Evolutionary conservation across 2,888 invertebrate genomes (phyloP), one percentile per base, ranked within the genome.

Genomic region (Lymantria monacha): DNA sequence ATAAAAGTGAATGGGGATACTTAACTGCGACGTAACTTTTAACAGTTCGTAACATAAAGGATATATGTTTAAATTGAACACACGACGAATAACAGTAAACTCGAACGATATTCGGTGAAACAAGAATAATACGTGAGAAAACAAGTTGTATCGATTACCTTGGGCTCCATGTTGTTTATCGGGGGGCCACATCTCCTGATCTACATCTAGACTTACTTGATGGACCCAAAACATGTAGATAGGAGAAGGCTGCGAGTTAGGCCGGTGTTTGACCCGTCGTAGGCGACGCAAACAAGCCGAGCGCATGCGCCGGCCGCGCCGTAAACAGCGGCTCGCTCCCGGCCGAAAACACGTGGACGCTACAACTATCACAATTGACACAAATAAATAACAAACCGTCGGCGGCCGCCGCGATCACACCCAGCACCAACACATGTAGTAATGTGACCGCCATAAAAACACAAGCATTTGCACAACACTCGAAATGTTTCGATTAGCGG

Each of bases 361-460:
- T 73, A 70, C 67, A 71, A 71, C 63, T 65, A 69, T 66, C 66
- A 65, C 67, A 70, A 74, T 60, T 46, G 58, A 68, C 68, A 70
- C 73, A 63, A 14, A 56, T 62, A 73, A 72, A 67, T 67, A 73
- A 87, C 87, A 70, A 77, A 89, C 90, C 90, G 79, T 83, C 84
- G 74, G 87, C 86, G 69, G 87, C 87, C 79, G 87, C 89, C 84
- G 86, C 85, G 74, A 85, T 82, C 82, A 83, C 90, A 80, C 85
- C 90, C 87, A 90, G 78, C 85, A 87, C 83, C 85, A 92, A 90
- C 93, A 94, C 93, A 93, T 93, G 93, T 92, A 94, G 92, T 92
- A 94, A 93, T 94, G 93, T 93, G 93, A 94, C 93, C 94, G 95
- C 95, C 95, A 95, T 95, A 94, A 93, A 94, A 94, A 92, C 92